Evolutionary conservation across 1,140 invertebrate genomes (phyloP), one percentile per base, ranked within the genome.

Genomic region (Tribolium madens): DNA sequence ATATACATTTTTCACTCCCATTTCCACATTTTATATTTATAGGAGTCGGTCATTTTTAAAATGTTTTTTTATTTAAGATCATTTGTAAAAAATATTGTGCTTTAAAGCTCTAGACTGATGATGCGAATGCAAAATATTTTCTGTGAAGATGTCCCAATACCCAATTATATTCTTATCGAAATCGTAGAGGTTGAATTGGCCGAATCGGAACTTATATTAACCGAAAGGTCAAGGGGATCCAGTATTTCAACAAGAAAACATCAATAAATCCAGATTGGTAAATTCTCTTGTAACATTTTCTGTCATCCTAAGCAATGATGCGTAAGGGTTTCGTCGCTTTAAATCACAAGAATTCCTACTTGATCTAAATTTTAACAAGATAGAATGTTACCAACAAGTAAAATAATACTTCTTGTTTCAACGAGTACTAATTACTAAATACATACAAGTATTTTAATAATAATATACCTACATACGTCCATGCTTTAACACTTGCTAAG

Each of bases 241-340:
- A 21, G 18, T 57, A 57, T 57, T 21, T 57, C 52, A 57, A 57
- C 18, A 57, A 57, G n/a, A 57, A 57, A 57, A 57, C 52, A 18
- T 57, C 50, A 53, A 53, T 53, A 53, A 53, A 14, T 53, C 15
- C 17, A 9, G 21, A 57, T 57, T 57, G 52, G 52, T 57, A 57
- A 18, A 57, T 57, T 57, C 18, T 18, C 18, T 57, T 57, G 21
- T 57, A 17, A n/a, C 52, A 21, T 57, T 21, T 57, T 57, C 10
- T 26, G 9, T 26, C 10, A 57, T 57, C 52, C 18, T 57, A 9
- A 18, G 15, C 17, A 57, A 57, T 57, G 52, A 57, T 57, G 52
- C 52, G 52, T 3, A 57, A 57, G 21, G 15, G 52, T 26, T 9
- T 10, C n/a, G 17, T 0, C 52, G 52, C 10, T 57, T 17, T 57